Evolutionary conservation across 2,888 invertebrate genomes (phyloP), one percentile per base, ranked within the genome.

Genomic region (Cosmia trapezina): DNA sequence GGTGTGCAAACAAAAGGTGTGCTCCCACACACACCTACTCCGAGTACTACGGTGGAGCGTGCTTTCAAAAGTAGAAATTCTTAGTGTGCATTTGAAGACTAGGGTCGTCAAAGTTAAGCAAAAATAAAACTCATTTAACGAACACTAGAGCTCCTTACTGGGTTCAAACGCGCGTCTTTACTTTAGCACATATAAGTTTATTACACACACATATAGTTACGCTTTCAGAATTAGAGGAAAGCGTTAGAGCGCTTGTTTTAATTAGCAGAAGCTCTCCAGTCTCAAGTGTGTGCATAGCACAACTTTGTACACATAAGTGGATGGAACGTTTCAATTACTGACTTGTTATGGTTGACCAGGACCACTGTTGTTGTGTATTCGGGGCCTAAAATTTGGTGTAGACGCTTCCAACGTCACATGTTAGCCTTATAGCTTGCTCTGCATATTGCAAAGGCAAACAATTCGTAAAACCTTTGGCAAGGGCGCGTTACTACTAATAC

Each of bases 201-300:
- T 76, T 79, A 74, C 65, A 73, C 63, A 78, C 59, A 70, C 51
- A 62, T 60, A 56, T 73, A 78, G 73, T 72, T 76, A 77, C 70
- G 75, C 76, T 76, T 81, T 60, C 70, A 77, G 76, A 83, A 81
- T 84, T 81, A 86, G 78, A 83, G 76, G 77, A 79, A 81, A 78
- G 80, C 83, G 81, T 81, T 83, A 83, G 66, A 76, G 75, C 79
- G 78, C 83, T 80, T 86, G 84, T 84, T 86, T 86, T 83, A 86
- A 86, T 86, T 86, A 84, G 84, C 80, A 81, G 51, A 64, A 73
- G 57, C 59, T 77, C 74, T 70, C 61, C 70, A 63, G 65, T 78
- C 80, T 82, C 77, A 76, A 83, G 79, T 78, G 78, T 82, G 80
- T 78, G 73, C 73, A 74, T 54, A 78, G 67, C 70, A 79, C 70